Conservation (phyloP, 1,140 invertebrate genomes). For the Drosophila equinoxialis region DNA sequence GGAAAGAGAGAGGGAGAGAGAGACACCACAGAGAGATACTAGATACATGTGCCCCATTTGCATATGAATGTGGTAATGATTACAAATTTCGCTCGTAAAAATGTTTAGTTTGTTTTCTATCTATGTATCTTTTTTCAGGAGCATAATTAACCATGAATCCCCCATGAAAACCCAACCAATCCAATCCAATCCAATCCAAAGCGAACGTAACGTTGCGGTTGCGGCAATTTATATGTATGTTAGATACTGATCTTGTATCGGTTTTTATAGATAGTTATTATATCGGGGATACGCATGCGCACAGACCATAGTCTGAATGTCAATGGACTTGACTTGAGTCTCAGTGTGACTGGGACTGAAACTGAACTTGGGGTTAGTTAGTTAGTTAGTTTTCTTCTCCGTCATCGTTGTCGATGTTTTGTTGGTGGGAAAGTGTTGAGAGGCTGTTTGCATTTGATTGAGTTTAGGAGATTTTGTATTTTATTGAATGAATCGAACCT, state of each 20-base stretch:
- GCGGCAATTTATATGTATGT: slow-evolving; percentile 68
- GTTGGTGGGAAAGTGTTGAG: slow-evolving; percentile 75
- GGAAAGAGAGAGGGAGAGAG: no score
- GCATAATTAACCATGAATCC: slow-evolving; percentile 77
- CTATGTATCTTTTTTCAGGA: slow-evolving; percentile 33
- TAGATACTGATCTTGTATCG: slow-evolving; percentile 69
- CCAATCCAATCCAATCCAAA: slow-evolving; percentile 37
- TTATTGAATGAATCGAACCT: slow-evolving; percentile 78
- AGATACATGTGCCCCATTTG: slow-evolving; percentile 51
- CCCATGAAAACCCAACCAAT: slow-evolving; percentile 18
- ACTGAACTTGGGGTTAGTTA: background rate
- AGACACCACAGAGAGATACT: slow-evolving; percentile 19
- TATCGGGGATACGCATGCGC: slow-evolving; percentile 44
- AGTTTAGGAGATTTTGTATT: slow-evolving; percentile 30
- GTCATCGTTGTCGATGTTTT: background rate
- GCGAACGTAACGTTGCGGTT: slow-evolving; percentile 31
- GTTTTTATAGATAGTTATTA: slow-evolving; percentile 52
- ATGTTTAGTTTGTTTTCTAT: slow-evolving; percentile 67
- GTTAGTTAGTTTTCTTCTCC: slow-evolving; percentile 2
- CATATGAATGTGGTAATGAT: slow-evolving; percentile 82
- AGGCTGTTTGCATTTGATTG: slow-evolving; percentile 64
- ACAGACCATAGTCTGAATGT: slow-evolving; percentile 46
- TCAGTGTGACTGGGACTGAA: background rate
- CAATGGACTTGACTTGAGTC: slow-evolving; percentile 58
- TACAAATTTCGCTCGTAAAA: slow-evolving; percentile 82